phyloP scores from a whole-genome alignment of 2,888 invertebrate genomes.

The Rhogogaster chlorosoma region DNA sequence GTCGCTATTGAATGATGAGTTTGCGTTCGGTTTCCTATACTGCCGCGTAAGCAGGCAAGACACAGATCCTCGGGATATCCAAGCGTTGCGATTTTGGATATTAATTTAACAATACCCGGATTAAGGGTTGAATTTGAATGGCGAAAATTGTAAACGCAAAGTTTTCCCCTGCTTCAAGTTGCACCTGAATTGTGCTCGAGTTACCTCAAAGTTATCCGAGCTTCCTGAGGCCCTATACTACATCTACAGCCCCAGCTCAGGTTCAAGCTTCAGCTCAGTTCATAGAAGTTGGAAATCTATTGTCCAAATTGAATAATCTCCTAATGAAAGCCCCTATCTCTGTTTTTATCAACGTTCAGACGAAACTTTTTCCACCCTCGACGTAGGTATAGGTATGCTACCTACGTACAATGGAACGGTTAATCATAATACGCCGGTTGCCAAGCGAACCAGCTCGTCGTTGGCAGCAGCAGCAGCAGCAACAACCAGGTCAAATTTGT shows the following conservation, averaged over 20 bases:
- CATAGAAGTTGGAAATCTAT: constrained; percentile 12
- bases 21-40: not conserved
- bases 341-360: constrained; percentile 20
- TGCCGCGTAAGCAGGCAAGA: not conserved
- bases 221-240: not conserved
- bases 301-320: constrained; percentile 11
- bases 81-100: not conserved
- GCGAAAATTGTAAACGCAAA: constrained; percentile 30
- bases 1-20: not conserved
- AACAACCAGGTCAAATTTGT: constrained; percentile 40
- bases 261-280: not conserved
- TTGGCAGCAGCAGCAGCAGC: not conserved
- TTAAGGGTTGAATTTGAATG: constrained; percentile 2
- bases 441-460: constrained; percentile 21
- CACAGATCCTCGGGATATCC: not conserved
- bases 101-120: not conserved
- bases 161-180: constrained; percentile 21
- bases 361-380: not conserved
- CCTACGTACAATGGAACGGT: constrained; percentile 16
- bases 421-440: constrained; percentile 33
- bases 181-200: constrained; percentile 30
- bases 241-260: not conserved
- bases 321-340: not conserved
- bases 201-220: constrained; percentile 27
- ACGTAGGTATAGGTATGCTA: not conserved